Evolutionary conservation across 2,113 vertebrate genomes (phyloP).

Genomic region (Vulpes lagopus): DNA sequence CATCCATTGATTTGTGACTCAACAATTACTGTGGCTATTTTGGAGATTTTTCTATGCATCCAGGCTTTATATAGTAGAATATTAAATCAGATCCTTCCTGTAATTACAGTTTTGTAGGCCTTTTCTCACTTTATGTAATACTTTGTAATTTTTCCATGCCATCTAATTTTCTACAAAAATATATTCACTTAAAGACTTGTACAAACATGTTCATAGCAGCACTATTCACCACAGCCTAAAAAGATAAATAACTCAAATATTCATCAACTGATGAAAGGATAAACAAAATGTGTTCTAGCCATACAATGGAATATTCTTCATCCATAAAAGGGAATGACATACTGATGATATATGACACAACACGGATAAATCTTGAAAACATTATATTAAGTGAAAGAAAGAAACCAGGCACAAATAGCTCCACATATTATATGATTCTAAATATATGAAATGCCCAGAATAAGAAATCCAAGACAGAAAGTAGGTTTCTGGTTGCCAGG

Average conservation of each 20-base stretch:
- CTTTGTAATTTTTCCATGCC: neutral
- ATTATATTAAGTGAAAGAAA: neutral
- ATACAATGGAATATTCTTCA: neutral
- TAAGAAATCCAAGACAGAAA: neutral
- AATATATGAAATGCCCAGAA: neutral
- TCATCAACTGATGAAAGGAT: neutral
- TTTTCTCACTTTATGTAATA: neutral
- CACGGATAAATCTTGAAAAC: neutral
- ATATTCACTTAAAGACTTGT: neutral
- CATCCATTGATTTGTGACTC: neutral
- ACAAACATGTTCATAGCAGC: neutral
- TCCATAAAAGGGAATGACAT: neutral
- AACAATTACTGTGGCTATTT: neutral
- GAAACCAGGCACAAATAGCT: neutral
- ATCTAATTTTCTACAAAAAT: constrained; percentile 3
- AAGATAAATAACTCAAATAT: neutral
- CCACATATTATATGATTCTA: neutral
- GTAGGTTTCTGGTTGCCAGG: neutral
- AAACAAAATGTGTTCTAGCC: neutral
- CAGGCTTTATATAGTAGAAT: neutral
- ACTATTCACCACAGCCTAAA: neutral
- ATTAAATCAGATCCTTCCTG: neutral
- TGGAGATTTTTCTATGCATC: neutral
- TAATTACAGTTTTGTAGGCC: neutral
- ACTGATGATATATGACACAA: neutral